Base-by-base conservation (phyloP, 2,797 vertebrate genomes). In the Melanotaenia parkinsoni region DNA sequence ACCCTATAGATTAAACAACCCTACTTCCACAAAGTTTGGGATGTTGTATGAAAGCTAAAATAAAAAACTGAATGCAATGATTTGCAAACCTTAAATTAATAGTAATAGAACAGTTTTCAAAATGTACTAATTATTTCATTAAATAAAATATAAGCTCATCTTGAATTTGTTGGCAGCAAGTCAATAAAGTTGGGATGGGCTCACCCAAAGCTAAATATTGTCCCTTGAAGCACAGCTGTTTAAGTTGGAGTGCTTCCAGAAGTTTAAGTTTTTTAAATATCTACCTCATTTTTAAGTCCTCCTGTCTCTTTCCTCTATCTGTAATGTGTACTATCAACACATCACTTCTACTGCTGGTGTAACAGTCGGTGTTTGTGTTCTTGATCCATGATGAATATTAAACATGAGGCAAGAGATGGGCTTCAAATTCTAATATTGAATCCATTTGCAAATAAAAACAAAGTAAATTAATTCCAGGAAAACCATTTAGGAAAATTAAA, bases 221-320 rank as follows among this genome's bases (percentile, higher is more conserved):
- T 68, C 66, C 38, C 38, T 63, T 67, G 56, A 70, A 84, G 57
- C 45, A 68, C 74, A 67, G 77, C 77, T 79, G 70, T 66, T 77
- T 75, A 40, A 75, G 56, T 72, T 80, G 43, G 54, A 80, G 67
- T 33, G 18, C 58, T 67, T 54, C 77, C 72, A 71, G 70, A 75
- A 60, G 74, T 45, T 73, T 1, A 12, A 11, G 11, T 38, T 76
- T 59, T 75, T 79, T 66, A 67, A 61, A 24, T 58, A 59, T 54
- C 67, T 35, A 54, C 77, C 26, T 72, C 67, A 59, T 45, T 76
- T 66, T 60, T 5, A 22, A 22, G 28, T 59, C 58, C 35, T 37
- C 22, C 28, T 38, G 79, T 10, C 7, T 20, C 43, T 63, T 60
- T 62, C 58, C 54, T 66, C 32, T 51, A 38, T 82, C 67, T 67